These are phyloP conservation scores for Heliconius hewitsoni DNA, from an alignment of 1,140 invertebrate genomes.

Conservation along the genomic window DNA sequence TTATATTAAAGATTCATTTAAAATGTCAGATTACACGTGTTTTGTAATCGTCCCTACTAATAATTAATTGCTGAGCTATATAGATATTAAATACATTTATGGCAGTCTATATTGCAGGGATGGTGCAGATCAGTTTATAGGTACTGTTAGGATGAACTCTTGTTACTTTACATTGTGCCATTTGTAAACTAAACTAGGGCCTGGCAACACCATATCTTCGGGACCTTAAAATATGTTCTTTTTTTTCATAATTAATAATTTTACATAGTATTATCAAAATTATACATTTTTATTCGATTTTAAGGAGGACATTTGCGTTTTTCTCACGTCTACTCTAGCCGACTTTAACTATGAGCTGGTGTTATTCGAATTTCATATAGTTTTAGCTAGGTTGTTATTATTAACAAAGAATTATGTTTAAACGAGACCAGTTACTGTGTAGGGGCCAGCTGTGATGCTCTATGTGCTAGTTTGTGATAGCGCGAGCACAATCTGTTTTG, in stretches of 20 bases:
- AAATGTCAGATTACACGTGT: constrained; percentile 6
- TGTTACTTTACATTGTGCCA: constrained; percentile 23
- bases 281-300: neutral
- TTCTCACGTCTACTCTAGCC: neutral
- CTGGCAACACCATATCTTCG: neutral
- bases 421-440: constrained; percentile 29
- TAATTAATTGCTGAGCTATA: neutral
- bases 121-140: neutral
- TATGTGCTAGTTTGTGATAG: constrained; percentile 36
- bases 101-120: neutral
- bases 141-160: neutral
- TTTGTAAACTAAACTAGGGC: constrained; percentile 18
- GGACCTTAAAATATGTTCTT: neutral
- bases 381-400: constrained; percentile 29
- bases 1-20: neutral
- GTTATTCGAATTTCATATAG: constrained; percentile 36
- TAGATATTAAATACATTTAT: neutral
- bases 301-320: neutral
- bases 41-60: neutral
- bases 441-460: constrained; percentile 22
- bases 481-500: constrained; percentile 36
- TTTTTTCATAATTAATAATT: neutral
- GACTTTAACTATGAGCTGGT: constrained; percentile 20
- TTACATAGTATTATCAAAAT: neutral
- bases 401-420: constrained; percentile 23